Percentiles rank a stretch among this genome's conserved stretches.
Evolutionary conservation across 2,113 vertebrate species (phyloP).

Genomic region (Ailurus styani): DNA sequence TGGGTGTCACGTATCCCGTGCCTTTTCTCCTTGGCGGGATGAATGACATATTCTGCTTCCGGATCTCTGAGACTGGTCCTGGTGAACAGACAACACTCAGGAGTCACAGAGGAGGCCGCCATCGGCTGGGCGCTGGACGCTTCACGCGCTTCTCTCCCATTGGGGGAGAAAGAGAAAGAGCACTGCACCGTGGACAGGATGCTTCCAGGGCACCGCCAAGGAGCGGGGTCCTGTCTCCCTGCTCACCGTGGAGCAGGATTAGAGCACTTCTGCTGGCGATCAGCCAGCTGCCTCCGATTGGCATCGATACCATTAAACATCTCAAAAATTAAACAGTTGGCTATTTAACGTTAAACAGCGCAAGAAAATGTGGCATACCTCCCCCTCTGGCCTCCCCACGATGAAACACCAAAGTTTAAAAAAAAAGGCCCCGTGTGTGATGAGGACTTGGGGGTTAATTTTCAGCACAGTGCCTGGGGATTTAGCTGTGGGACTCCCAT

Average conservation of each 20-base stretch:
- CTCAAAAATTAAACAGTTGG: background rate
- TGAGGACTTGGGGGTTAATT: slow-evolving; percentile 76
- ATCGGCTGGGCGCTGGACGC: background rate
- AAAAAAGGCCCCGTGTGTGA: slow-evolving; percentile 2
- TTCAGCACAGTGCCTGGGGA: slow-evolving; percentile 73
- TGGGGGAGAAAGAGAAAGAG: background rate
- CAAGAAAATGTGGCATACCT: slow-evolving; percentile 37
- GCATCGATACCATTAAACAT: background rate
- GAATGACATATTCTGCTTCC: background rate
- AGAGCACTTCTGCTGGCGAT: background rate
- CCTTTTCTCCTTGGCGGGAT: background rate
- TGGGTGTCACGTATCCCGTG: background rate
- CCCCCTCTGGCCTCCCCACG: background rate
- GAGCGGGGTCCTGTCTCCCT: background rate
- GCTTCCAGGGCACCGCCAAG: background rate
- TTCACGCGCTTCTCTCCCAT: background rate
- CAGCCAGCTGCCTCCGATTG: background rate
- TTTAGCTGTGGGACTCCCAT: slow-evolving; percentile 73
- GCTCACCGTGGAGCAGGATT: background rate
- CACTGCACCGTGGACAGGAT: too few relatives aligned
- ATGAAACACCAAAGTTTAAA: background rate
- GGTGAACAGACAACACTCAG: background rate
- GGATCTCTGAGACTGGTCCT: background rate
- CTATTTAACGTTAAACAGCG: slow-evolving; percentile 56
- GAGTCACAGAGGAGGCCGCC: too few relatives aligned